These are phyloP conservation scores for Apotomis turbidana DNA, from an alignment of 2,888 invertebrate genomes.

Conservation along the genomic window DNA sequence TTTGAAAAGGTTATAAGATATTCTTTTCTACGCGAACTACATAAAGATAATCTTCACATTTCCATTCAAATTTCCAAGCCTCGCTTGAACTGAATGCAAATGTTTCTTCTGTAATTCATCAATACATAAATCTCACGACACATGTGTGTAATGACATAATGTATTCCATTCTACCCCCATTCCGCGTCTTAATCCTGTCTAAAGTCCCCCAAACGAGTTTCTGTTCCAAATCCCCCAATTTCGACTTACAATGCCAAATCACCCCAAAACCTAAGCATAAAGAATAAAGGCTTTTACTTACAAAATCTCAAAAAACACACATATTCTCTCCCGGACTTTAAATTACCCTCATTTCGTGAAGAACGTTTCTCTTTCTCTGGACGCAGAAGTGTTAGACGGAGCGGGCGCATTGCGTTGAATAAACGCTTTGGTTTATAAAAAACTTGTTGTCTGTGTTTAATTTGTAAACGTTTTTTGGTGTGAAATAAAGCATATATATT, in stretches of 20 bases:
- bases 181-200: conserved; percentile 16
- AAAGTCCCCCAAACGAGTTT: conserved; percentile 12
- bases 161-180: conserved; percentile 3
- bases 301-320: conserved; percentile 25
- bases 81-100: background rate
- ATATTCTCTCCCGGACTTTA: conserved; percentile 1
- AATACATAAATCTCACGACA: conserved; percentile 11
- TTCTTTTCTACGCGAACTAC: background rate
- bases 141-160: conserved; percentile 6
- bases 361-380: conserved; percentile 8
- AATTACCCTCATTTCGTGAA: conserved; percentile 25
- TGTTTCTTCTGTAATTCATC: background rate
- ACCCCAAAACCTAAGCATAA: conserved; percentile 10
- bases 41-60: conserved; percentile 2
- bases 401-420: background rate
- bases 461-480: too few relatives aligned
- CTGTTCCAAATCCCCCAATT: conserved; percentile 12
- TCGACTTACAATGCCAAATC: conserved; percentile 25
- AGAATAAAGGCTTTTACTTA: background rate
- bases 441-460: background rate
- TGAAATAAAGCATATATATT: too few relatives aligned
- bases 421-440: background rate
- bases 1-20: too few relatives aligned
- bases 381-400: background rate
- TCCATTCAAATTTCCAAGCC: conserved; percentile 5